Evolutionary conservation across 2,888 invertebrate genomes (phyloP).

Genomic region (Mamestra brassicae): DNA sequence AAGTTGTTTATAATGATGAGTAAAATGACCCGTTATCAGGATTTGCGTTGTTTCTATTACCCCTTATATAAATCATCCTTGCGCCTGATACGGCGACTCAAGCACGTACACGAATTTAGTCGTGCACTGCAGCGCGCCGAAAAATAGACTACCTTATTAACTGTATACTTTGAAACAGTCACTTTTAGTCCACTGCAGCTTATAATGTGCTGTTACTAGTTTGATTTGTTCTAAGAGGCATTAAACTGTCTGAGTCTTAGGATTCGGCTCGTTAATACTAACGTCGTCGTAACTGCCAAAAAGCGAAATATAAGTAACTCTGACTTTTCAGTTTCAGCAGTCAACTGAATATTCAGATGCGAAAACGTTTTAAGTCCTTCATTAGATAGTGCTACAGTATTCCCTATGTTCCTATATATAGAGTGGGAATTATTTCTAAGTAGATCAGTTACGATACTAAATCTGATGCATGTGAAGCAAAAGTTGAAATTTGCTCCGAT

Average conservation of each 20-base stretch:
- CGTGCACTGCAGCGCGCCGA: no score
- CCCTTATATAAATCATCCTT: no score
- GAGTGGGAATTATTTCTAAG: not conserved
- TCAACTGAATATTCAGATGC: not conserved
- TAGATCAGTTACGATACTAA: not conserved
- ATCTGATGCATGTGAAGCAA: slow-evolving; percentile 9
- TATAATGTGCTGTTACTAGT: not conserved
- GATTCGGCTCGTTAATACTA: not conserved
- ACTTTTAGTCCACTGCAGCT: not conserved
- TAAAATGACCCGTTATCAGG: no score
- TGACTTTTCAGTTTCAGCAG: slow-evolving; percentile 1
- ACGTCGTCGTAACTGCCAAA: not conserved
- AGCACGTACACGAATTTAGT: no score
- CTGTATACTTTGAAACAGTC: not conserved
- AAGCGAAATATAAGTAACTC: no score
- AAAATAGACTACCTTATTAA: not conserved
- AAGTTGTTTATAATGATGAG: no score
- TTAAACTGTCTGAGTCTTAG: not conserved
- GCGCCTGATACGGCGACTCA: no score
- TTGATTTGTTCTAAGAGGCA: not conserved
- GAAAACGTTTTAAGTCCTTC: not conserved
- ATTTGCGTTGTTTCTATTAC: no score
- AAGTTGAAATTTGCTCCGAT: not conserved
- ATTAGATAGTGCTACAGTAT: not conserved
- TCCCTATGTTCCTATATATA: not conserved